Conservation (phyloP, 2,888 invertebrate genomes). For the Caenorhabditis imperialis region DNA sequence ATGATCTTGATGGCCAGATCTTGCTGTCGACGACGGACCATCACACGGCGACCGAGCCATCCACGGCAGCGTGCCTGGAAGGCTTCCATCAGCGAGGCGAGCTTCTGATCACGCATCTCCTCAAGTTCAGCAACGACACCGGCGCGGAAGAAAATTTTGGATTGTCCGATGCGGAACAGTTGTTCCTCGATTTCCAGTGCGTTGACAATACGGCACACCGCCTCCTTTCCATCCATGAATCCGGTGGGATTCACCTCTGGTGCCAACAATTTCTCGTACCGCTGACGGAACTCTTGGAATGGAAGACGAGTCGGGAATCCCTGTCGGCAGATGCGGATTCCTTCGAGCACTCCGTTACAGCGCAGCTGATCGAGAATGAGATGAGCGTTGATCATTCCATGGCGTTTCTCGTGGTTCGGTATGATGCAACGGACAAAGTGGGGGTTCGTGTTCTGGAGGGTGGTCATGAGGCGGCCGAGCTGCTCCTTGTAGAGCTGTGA, state of each 20-base stretch:
- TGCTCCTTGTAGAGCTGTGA: constrained; percentile 97
- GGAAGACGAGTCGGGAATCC: constrained; percentile 99
- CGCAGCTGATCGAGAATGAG: constrained; percentile 97
- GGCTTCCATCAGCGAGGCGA: constrained; percentile 96
- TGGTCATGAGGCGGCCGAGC: constrained; percentile 91
- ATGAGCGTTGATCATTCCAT: constrained; percentile 97
- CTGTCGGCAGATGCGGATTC: constrained; percentile 98
- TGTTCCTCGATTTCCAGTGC: constrained; percentile 95
- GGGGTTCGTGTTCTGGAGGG: constrained; percentile 92
- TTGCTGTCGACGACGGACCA: constrained; percentile 94
- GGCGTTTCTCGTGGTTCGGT: constrained; percentile 97
- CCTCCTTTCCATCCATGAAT: constrained; percentile 99
- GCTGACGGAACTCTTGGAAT: constrained; percentile 93
- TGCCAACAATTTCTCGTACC: constrained; percentile 93
- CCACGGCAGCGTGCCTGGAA: constrained; percentile 91
- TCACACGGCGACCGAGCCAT: constrained; percentile 88
- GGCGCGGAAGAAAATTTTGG: constrained; percentile 99
- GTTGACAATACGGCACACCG: constrained; percentile 91
- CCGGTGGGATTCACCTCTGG: constrained; percentile 98
- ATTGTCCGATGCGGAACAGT: constrained; percentile 96
- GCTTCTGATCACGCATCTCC: constrained; percentile 93
- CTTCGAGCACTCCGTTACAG: constrained; percentile 99
- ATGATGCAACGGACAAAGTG: constrained; percentile 99
- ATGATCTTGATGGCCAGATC: constrained; percentile 97
- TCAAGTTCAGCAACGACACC: constrained; percentile 98